Evolutionary conservation across 2,797 vertebrate species (phyloP), one percentile per base, ranked within the genome.

Genomic region (Tragelaphus oryx): DNA sequence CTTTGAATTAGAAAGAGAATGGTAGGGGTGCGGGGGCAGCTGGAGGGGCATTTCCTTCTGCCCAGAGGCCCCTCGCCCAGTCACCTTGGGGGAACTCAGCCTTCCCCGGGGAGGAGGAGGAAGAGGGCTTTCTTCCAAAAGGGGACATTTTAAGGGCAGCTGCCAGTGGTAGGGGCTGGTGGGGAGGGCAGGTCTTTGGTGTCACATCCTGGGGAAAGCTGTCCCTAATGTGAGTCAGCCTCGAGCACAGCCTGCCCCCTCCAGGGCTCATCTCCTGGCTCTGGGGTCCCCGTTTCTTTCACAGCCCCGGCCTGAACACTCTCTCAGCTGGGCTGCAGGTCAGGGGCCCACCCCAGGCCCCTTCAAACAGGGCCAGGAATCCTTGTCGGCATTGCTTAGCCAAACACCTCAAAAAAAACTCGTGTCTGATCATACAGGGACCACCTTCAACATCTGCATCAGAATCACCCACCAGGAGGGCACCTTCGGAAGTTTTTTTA

Each of bases 261-360:
- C 20, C 44, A 26, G 8, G 60, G 48, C 6, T 6, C 30, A 10
- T 28, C 30, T 44, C 26, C 11, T 24, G 6, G 26, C 6, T 6
- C 76, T 2, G n/a, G 14, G 57, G 26, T 37, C 54, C 1, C 0
- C 0, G 1, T 3, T 2, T 88, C 54, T 26, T 22, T 6, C 4
- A 44, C 13, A 80, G 30, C 18, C 2, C 6, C 6, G 3, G 20
- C 78, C 20, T 9, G 79, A 52, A 60, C 6, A 2, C 11, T 3
- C 57, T 50, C 90, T 54, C 20, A 46, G 46, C 46, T n/a, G 33
- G 44, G 17, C 7, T 20, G 0, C 5, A 9, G 55, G 74, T 82
- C 62, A 20, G 16, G 50, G 2, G 20, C 20, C 16, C 46, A 26
- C 5, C 33, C 33, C 37, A 68, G 2, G 17, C 62, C 17, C 24